Evolutionary conservation across 2,888 invertebrate genomes (phyloP), one percentile per base, ranked within the genome.

Genomic region (Acronicta leporina): DNA sequence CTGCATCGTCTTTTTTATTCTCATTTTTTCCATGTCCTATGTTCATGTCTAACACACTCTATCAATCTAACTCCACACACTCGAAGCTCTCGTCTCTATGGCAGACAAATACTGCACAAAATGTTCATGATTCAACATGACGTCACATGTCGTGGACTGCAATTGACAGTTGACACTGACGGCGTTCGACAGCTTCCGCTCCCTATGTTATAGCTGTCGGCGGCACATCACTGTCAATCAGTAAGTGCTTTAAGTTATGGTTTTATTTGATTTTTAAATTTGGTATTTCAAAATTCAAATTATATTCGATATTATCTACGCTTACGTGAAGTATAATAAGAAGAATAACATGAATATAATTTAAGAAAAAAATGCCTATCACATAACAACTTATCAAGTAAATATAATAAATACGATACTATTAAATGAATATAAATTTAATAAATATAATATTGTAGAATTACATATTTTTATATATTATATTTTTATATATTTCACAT

Each of bases 131-230:
- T 65, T 65, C 43, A 66, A 67, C 35, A 71, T 35, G 47, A 65
- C 27, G 40, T 55, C 56, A 35, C 33, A 8, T 16, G 25, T 25
- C 27, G 9, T 20, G n/a, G 8, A 9, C 42, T 67, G 66, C 30
- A 30, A 43, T 40, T 67, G 72, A 56, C 66, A 71, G 27, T 43
- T 65, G 72, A 66, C 50, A 51, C 8, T 55, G 66, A 71, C 55
- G 50, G 15, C 41, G 27, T 42, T 48, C 30, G 50, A 51, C 11
- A 45, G 53, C 53, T 16, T 48, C 48, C 53, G 70, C 25, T 48
- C 40, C 71, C 30, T 47, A 42, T 33, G 33, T n/a, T n/a, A n/a
- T 46, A 0, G 43, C 40, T 47, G 50, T 55, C 66, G 11, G 9
- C 35, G 14, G 43, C 72, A 51, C 35, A 51, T 15, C 55, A 65